A percentile compares a stretch with the other conserved stretches of the same genome.
phyloP scores from a whole-genome alignment of 2,888 invertebrate genomes.

The Hirtodrosophila alboralis region DNA sequence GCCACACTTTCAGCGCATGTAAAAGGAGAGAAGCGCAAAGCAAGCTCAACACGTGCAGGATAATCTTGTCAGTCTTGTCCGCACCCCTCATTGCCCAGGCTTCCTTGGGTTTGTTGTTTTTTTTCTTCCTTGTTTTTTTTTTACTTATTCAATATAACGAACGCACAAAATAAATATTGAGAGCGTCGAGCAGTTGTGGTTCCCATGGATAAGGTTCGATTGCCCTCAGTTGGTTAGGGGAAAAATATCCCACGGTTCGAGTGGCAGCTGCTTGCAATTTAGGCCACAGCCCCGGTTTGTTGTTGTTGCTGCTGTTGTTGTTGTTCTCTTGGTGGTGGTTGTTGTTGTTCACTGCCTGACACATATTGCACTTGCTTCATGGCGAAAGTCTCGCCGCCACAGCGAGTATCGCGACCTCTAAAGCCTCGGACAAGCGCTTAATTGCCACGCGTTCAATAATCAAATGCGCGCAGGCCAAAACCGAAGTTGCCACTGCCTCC shows the following conservation, averaged over 20 bases:
- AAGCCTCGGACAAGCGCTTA: slow-evolving; percentile 51
- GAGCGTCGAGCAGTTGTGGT: slow-evolving; percentile 82
- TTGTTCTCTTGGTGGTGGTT: slow-evolving; percentile 39
- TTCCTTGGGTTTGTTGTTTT: slow-evolving; percentile 39
- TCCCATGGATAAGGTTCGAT: slow-evolving; percentile 81
- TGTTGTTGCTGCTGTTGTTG: slow-evolving; percentile 36
- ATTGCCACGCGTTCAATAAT: slow-evolving; percentile 65
- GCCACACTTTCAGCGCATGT: slow-evolving; percentile 71
- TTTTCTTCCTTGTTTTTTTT: slow-evolving; percentile 34
- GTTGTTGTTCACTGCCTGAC: slow-evolving; percentile 55
- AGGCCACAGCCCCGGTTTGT: slow-evolving; percentile 72
- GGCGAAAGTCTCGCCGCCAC: slow-evolving; percentile 49
- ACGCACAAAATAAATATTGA: slow-evolving; percentile 79
- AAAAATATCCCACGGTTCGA: slow-evolving; percentile 83
- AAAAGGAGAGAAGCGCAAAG: slow-evolving; percentile 27
- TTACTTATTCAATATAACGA: slow-evolving; percentile 68
- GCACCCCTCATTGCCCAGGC: slow-evolving; percentile 53
- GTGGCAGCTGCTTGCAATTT: slow-evolving; percentile 83
- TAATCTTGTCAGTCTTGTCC: slow-evolving; percentile 60
- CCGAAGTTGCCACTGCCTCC: slow-evolving; percentile 6
- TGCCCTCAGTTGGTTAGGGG: slow-evolving; percentile 68
- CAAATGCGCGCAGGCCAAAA: slow-evolving; percentile 33
- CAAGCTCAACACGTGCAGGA: slow-evolving; percentile 78
- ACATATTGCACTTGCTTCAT: slow-evolving; percentile 73
- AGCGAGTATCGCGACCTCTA: slow-evolving; percentile 34